A percentile compares a stretch with the other conserved stretches of the same genome.
Evolutionary conservation across 2,113 vertebrate species (phyloP).

Genomic region (Dermatemys mawii): DNA sequence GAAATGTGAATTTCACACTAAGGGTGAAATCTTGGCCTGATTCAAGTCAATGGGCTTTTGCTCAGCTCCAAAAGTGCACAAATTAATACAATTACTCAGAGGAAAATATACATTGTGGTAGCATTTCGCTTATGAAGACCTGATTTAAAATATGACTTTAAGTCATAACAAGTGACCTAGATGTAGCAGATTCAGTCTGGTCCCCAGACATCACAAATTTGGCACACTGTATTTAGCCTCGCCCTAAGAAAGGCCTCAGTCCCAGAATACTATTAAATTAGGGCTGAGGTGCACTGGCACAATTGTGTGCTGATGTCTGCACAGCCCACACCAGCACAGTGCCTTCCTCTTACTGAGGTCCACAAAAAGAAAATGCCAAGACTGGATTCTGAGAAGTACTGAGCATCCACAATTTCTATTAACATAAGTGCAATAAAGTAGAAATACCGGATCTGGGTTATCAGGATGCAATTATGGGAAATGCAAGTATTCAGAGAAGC

Average conservation of each 20-base stretch:
- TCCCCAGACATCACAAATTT: background rate
- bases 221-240: background rate
- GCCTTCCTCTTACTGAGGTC: background rate
- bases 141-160: background rate
- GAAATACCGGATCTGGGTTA: background rate
- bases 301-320: background rate
- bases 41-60: too few relatives aligned
- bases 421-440: background rate
- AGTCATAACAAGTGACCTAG: background rate
- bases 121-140: background rate
- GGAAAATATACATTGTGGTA: background rate
- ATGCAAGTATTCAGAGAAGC: background rate
- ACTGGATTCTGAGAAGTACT: background rate
- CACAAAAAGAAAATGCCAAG: background rate
- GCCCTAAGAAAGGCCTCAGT: background rate
- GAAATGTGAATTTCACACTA: too few relatives aligned
- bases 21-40: too few relatives aligned
- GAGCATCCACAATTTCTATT: background rate
- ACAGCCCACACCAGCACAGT: background rate
- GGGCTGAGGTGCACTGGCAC: background rate
- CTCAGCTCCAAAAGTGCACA: background rate
- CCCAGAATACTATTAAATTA: background rate
- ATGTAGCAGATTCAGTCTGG: background rate
- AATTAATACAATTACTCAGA: background rate
- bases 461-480: background rate